A percentile compares a stretch with the other conserved stretches of the same genome.
Conservation (phyloP, 2,888 invertebrate species). For the Lottia scabra region DNA sequence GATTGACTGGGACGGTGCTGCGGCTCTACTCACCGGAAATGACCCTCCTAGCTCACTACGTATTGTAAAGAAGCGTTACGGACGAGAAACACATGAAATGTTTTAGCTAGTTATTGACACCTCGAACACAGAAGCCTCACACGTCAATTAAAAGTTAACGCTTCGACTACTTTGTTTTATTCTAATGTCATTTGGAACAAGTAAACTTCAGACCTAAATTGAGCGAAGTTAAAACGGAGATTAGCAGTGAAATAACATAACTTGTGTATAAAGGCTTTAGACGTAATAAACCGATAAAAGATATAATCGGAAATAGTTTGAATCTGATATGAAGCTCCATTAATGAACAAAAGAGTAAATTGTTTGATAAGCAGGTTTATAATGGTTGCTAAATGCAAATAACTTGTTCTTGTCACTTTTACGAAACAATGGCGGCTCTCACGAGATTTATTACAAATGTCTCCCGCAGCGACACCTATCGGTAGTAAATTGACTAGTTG, state of each 20-base stretch:
- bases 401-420: constrained; percentile 27
- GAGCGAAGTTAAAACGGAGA: constrained; percentile 1
- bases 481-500: constrained; percentile 1
- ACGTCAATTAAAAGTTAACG: constrained; percentile 1
- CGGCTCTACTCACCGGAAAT: background rate
- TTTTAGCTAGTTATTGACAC: constrained; percentile 3
- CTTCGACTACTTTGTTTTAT: background rate
- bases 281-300: constrained; percentile 1
- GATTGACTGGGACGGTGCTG: background rate
- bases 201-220: background rate
- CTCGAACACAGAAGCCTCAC: background rate
- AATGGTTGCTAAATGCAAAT: constrained; percentile 27
- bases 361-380: constrained; percentile 11
- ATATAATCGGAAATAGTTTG: background rate
- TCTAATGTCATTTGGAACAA: background rate
- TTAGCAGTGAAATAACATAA: background rate
- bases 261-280: background rate
- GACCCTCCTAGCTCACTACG: background rate
- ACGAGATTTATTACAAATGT: constrained; percentile 1
- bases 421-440: constrained; percentile 16
- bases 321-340: constrained; percentile 3
- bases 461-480: constrained; percentile 2
- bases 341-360: background rate
- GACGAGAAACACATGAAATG: background rate
- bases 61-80: background rate